Evolutionary conservation across 2,888 invertebrate genomes (phyloP).

Genomic region (Watsonalla cultraria): DNA sequence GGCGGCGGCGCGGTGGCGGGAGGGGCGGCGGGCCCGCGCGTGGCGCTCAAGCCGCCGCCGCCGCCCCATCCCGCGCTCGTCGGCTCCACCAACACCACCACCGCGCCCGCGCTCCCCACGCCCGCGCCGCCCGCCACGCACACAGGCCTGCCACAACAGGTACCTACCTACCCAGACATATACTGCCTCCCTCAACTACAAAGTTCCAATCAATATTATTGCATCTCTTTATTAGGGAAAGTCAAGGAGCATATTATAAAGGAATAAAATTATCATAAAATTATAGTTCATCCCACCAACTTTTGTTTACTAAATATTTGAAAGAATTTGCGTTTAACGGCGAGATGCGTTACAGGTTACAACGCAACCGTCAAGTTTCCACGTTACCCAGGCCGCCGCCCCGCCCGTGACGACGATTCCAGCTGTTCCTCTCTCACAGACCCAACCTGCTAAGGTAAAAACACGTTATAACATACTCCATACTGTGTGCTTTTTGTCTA

Average conservation of each 20-base stretch:
- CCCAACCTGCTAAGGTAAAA: conserved; percentile 87
- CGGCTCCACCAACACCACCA: conserved; percentile 71
- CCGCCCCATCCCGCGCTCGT: conserved; percentile 61
- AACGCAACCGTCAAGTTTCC: conserved; percentile 71
- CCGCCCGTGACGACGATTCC: conserved; percentile 68
- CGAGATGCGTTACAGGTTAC: conserved; percentile 49
- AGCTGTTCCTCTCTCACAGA: conserved; percentile 68
- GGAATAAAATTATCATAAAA: too few relatives aligned
- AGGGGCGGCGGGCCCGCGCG: conserved; percentile 38
- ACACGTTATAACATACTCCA: not conserved
- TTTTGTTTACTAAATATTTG: too few relatives aligned
- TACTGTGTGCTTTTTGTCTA: not conserved
- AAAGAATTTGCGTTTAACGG: not conserved
- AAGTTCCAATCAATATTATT: too few relatives aligned
- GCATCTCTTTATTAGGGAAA: too few relatives aligned
- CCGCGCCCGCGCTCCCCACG: conserved; percentile 45
- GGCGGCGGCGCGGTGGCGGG: conserved; percentile 22
- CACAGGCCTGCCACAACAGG: conserved; percentile 76
- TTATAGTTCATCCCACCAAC: too few relatives aligned
- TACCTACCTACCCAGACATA: conserved; percentile 10
- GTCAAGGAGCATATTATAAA: too few relatives aligned
- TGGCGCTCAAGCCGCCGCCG: conserved; percentile 67
- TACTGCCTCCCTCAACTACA: too few relatives aligned
- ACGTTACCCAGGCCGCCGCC: conserved; percentile 71
- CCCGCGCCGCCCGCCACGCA: conserved; percentile 67